Base-by-base conservation (phyloP, 2,113 vertebrate genomes). In the Mola mola region DNA sequence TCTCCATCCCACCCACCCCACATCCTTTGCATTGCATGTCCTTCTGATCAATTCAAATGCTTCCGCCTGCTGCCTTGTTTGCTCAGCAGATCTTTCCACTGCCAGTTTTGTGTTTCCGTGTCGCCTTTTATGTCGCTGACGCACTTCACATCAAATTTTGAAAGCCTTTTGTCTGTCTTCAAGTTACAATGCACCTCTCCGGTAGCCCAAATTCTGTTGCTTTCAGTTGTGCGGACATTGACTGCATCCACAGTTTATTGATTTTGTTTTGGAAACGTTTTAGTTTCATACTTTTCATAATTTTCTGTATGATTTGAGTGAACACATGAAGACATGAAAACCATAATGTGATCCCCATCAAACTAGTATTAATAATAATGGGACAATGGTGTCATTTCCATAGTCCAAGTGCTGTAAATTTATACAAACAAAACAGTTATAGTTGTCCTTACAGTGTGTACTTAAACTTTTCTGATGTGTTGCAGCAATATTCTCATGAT, bases 141-240 rank as follows among this genome's bases (percentile, higher is more conserved):
- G 12, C 33, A 52, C 26, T 40, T 36, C 29, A 62, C 50, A 50
- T 29, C 24, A 46, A 21, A 51, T 56, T 59, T 19, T 66, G n/a
- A 38, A 44, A 61, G 37, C 20, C 8, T 50, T 46, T n/a, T 24
- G 0, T 61, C 26, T 19, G 25, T 36, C 16, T 46, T 57, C 57
- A 77, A 74, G 74, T 83, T 89, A 37, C 43, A 79, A 79, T 88
- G 88, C 80, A 82, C 56, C 79, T 77, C 71, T 67, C 6, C 4
- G 33, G 5, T 17, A 10, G 6, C 11, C 37, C 11, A 63, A n/a
- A 31, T 29, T 2, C 9, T 8, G n/a, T 26, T 46, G 16, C 25
- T 16, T 61, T 65, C 17, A 21, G 8, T 31, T 40, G 8, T 5
- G 64, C 51, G 1, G 8, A 26, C 28, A 15, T 24, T 1, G 19